Evolutionary conservation across 2,888 invertebrate genomes (phyloP), one percentile per base, ranked within the genome.

Genomic region (Sinotaia quadrata): DNA sequence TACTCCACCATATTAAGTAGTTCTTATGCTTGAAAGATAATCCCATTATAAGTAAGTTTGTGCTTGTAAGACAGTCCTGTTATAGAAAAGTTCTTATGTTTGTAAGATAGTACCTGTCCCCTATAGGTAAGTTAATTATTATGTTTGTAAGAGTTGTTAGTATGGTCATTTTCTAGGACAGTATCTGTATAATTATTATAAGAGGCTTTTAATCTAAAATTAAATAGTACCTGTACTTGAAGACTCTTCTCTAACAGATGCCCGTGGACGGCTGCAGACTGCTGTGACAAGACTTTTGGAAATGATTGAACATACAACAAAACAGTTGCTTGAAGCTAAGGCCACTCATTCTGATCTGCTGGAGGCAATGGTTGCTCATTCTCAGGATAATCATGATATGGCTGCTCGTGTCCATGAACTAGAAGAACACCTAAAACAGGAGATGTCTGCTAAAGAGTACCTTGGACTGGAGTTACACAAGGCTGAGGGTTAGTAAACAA

Each of bases 381-480:
- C 79, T 57, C 75, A 76, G 27, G 82, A 84, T 44, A 66, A 78
- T 4, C 76, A 82, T 62, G 74, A 74, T 33, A 61, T 76, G 44
- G 72, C 69, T 27, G 73, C 75, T n/a, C 74, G 78, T 33, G 76
- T 75, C 54, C 73, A 74, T 27, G 87, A 86, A 37, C 75, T 85
- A 34, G 81, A 81, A 68, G 84, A 82, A 70, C 73, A 81, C 15
- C 73, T 84, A 5, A 58, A 74, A 15, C 77, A 81, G 36, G 84
- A 88, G 74, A 79, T 79, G 15, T 78, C 83, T 21, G 79, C 85
- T 12, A 86, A 85, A 71, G 87, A 87, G 60, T 84, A 80, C 69
- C 79, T 88, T 21, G 85, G 85, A 2, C 71, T 84, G 57, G 87
- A 88, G 69, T 77, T 88, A 5, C 82, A 87, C 71, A 88, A 85